phyloP scores from a whole-genome alignment of 2,888 invertebrate genomes.

The Andrena hattorfiana region DNA sequence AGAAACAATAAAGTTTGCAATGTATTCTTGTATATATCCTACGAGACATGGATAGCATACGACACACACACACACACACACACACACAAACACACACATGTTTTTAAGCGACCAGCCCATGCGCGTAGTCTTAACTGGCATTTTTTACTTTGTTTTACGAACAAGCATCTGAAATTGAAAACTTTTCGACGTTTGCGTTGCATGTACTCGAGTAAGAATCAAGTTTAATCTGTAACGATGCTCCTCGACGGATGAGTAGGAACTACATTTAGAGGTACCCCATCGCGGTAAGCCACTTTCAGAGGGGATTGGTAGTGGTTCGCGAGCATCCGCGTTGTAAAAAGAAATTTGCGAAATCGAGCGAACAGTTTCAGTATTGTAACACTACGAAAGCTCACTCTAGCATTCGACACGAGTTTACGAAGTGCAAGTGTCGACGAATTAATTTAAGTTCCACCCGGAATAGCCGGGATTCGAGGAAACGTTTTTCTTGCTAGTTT shows the following conservation, averaged over 20 bases:
- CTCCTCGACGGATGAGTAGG: constrained; percentile 21
- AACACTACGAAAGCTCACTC: too few relatives aligned
- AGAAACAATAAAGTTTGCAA: constrained; percentile 17
- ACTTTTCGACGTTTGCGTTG: constrained; percentile 16
- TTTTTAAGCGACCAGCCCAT: constrained; percentile 34
- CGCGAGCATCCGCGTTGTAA: neutral
- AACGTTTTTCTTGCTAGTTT: too few relatives aligned
- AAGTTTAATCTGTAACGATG: constrained; percentile 6
- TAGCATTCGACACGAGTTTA: too few relatives aligned
- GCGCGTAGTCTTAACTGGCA: constrained; percentile 31
- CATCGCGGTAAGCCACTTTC: constrained; percentile 26
- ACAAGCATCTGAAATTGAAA: constrained; percentile 28
- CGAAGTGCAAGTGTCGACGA: too few relatives aligned
- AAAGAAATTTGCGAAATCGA: too few relatives aligned
- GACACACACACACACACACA: constrained; percentile 16
- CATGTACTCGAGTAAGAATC: constrained; percentile 4
- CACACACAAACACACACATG: neutral
- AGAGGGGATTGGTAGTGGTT: constrained; percentile 37
- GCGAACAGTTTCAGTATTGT: too few relatives aligned
- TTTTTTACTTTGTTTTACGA: constrained; percentile 58
- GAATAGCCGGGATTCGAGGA: too few relatives aligned
- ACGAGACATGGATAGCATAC: constrained; percentile 22
- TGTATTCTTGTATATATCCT: constrained; percentile 45
- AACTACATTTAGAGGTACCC: constrained; percentile 11
- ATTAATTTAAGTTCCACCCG: too few relatives aligned